Conservation (phyloP, 2,888 invertebrate genomes). For the Hirtodrosophila cameraria region DNA sequence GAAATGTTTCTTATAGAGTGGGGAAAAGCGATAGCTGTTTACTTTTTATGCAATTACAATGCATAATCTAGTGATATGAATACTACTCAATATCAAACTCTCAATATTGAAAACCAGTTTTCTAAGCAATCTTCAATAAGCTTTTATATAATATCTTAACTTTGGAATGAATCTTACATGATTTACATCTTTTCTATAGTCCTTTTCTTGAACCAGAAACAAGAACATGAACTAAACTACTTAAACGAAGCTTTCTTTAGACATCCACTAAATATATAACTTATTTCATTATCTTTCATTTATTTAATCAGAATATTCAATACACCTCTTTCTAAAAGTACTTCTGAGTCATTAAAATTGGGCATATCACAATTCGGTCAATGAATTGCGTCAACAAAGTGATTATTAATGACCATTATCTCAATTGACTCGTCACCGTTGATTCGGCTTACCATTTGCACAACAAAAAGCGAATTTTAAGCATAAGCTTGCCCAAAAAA, state of each 20-base stretch:
- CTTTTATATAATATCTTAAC: no score
- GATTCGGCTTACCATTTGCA: slow-evolving; percentile 35
- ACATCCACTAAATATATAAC: background rate
- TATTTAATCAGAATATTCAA: slow-evolving; percentile 4
- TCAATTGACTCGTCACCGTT: slow-evolving; percentile 16
- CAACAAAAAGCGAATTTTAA: slow-evolving; percentile 49
- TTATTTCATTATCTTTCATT: background rate
- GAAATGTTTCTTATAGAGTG: background rate
- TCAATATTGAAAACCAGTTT: background rate
- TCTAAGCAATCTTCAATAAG: no score
- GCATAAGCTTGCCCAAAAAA: slow-evolving; percentile 14
- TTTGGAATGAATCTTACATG: no score
- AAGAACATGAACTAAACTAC: background rate
- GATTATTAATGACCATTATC: slow-evolving; percentile 56
- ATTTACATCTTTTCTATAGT: no score
- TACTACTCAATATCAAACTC: no score
- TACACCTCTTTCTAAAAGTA: background rate
- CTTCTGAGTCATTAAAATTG: slow-evolving; percentile 30
- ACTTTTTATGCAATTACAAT: background rate
- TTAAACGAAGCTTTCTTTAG: background rate
- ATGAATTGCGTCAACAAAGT: slow-evolving; percentile 63
- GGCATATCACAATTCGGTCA: slow-evolving; percentile 60
- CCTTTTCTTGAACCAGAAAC: no score
- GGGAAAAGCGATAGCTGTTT: background rate
- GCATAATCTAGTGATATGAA: no score